A percentile compares a stretch with the other conserved stretches of the same genome.
Evolutionary conservation across 2,888 invertebrate genomes (phyloP).

Genomic region (Drosophila tanythrix): DNA sequence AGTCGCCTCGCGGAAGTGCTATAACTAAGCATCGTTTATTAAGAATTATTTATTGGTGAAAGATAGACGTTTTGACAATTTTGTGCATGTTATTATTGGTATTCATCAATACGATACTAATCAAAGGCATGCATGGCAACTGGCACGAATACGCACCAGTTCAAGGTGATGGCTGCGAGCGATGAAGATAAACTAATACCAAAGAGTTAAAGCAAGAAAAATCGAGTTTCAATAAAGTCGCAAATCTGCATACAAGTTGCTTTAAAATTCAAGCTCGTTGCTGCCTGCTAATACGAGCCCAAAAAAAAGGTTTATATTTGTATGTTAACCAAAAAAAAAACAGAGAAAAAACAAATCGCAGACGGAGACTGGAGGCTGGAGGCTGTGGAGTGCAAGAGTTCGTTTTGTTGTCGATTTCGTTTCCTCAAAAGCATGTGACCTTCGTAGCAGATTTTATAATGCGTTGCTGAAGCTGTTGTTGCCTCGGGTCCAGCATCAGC

Average conservation of each 20-base stretch:
- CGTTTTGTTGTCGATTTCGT: slow-evolving; percentile 58
- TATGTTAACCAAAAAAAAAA: background rate
- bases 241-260: slow-evolving; percentile 47
- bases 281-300: slow-evolving; percentile 7
- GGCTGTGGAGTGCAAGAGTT: slow-evolving; percentile 57
- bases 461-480: slow-evolving; percentile 48
- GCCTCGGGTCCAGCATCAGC: slow-evolving; percentile 9
- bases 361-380: slow-evolving; percentile 1
- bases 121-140: slow-evolving; percentile 7
- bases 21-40: slow-evolving; percentile 8
- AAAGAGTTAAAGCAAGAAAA: slow-evolving; percentile 47
- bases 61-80: background rate
- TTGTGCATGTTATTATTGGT: background rate
- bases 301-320: slow-evolving; percentile 20
- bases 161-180: slow-evolving; percentile 58
- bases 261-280: slow-evolving; percentile 35
- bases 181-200: slow-evolving; percentile 39
- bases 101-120: slow-evolving; percentile 25
- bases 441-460: slow-evolving; percentile 63
- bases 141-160: slow-evolving; percentile 58
- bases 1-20: slow-evolving; percentile 36
- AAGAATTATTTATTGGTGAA: slow-evolving; percentile 26
- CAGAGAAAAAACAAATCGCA: background rate
- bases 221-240: slow-evolving; percentile 38
- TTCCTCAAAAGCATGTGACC: slow-evolving; percentile 69